Percentiles rank a stretch among this genome's conserved stretches.
Evolutionary conservation across 2,113 vertebrate genomes (phyloP).

Genomic region (Brachyistius frenatus): DNA sequence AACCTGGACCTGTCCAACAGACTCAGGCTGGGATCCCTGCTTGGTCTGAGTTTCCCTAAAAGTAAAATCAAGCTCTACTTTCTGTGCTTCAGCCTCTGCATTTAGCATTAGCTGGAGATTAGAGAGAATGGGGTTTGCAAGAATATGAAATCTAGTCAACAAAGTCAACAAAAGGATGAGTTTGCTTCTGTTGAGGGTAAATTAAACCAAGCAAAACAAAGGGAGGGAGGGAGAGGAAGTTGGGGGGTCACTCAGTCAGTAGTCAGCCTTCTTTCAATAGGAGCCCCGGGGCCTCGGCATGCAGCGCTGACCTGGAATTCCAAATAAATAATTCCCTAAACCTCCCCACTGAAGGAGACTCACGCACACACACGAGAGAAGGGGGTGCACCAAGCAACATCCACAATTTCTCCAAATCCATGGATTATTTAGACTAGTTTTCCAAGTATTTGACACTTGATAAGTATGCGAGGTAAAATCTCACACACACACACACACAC

Average conservation of each 20-base stretch:
- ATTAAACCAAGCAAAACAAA: conserved; percentile 1
- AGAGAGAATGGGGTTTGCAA: not conserved
- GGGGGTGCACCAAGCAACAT: not conserved
- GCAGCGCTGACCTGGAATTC: conserved; percentile 74
- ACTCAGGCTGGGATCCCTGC: not conserved
- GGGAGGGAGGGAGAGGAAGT: conserved; percentile 24
- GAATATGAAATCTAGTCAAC: conserved; percentile 5
- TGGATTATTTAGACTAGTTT: conserved; percentile 29
- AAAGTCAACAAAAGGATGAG: conserved; percentile 23
- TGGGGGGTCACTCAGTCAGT: conserved; percentile 50
- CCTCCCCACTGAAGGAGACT: conserved; percentile 22
- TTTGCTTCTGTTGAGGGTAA: conserved; percentile 17
- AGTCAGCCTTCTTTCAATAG: conserved; percentile 34
- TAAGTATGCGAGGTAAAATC: conserved; percentile 2
- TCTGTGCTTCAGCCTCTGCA: conserved; percentile 19
- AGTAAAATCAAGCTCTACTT: conserved; percentile 5
- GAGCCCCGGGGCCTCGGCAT: conserved; percentile 45
- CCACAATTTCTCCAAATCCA: conserved; percentile 11
- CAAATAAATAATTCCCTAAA: conserved; percentile 73
- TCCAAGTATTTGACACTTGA: conserved; percentile 1
- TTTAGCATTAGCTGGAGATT: conserved; percentile 18
- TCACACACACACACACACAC: not conserved
- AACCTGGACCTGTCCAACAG: conserved; percentile 30
- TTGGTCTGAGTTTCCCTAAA: conserved; percentile 12
- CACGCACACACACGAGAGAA: not conserved